Base-by-base conservation (phyloP, 2,113 vertebrate genomes). In the Eolophus roseicapilla region DNA sequence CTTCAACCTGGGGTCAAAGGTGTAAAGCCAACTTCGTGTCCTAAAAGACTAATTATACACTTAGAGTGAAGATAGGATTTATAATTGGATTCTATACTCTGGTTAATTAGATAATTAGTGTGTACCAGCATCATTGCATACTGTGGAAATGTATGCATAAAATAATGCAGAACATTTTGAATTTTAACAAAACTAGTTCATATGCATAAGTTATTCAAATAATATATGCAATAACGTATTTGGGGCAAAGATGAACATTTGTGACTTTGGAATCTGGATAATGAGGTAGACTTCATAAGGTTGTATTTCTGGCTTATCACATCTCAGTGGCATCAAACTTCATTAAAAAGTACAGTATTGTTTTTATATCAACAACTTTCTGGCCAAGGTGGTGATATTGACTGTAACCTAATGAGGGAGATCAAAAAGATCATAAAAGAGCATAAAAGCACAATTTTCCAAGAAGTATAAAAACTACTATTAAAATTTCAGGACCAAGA, bases 41-140 rank as follows among this genome's bases (percentile, higher is more conserved):
- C 85, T 92, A 82, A 92, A 94, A 95, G 94, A 91, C 94, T 88
- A 96, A 97, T 96, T 97, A 94, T 86, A 78, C 9, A 74, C 68
- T 88, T 82, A 90, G 14, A 83, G 13, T 16, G 29, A 97, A 96
- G 70, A 70, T 95, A 85, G 64, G 31, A 91, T 94, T 97, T 95
- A 90, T 96, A 97, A 98, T 97, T 97, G 83, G 82, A 96, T 83
- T 95, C 60, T 79, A 83, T 97, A 74, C 92, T 74, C 88, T 89
- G 80, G 78, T 96, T 97, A 98, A 98, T 98, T 97, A 98, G 92
- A 91, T 97, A 98, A 98, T 97, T 97, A 97, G 19, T 84, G 20
- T 47, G 80, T 59, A 88, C 53, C 14, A 82, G 43, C 28, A 95
- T 75, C 75, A 93, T 68, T 84, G 50, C 87, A 33, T 55, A 80